A percentile compares a stretch with the other conserved stretches of the same genome.
These are phyloP conservation scores for Alloscopus bannaensis DNA, from an alignment of 2,888 invertebrate species.

Conservation along the genomic window DNA sequence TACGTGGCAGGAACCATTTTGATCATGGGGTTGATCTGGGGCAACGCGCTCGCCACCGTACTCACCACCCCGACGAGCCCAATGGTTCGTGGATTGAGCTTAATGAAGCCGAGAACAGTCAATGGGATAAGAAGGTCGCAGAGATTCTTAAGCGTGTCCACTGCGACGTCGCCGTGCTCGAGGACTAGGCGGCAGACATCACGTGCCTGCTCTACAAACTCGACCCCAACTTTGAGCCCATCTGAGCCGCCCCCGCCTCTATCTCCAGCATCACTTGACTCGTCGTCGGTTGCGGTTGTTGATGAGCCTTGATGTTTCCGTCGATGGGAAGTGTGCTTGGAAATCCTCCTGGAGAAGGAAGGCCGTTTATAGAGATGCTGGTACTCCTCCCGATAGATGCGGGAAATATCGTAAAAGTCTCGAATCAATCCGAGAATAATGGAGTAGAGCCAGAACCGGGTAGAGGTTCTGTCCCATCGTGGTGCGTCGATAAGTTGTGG, in stretches of 20 bases:
- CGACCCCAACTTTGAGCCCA: constrained; percentile 6
- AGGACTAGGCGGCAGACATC: constrained; percentile 71
- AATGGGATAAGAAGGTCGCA: constrained; percentile 93
- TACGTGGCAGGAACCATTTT: constrained; percentile 72
- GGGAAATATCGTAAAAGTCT: constrained; percentile 89
- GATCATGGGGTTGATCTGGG: constrained; percentile 85
- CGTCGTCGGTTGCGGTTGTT: constrained; percentile 10
- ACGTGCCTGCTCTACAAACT: constrained; percentile 22
- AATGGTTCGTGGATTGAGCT: constrained; percentile 85
- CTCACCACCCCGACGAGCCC: constrained; percentile 88
- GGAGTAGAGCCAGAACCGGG: constrained; percentile 89
- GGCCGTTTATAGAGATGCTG: neutral
- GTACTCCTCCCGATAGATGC: constrained; percentile 78
- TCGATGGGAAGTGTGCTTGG: neutral
- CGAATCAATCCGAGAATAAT: constrained; percentile 87
- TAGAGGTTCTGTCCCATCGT: constrained; percentile 82
- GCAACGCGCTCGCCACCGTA: constrained; percentile 86
- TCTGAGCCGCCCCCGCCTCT: no score
- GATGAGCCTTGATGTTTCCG: neutral
- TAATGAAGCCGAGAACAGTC: constrained; percentile 86
- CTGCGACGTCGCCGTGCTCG: constrained; percentile 81
- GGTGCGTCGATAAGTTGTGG: constrained; percentile 76
- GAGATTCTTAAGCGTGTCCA: constrained; percentile 89
- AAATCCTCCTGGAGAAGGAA: neutral
- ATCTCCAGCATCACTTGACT: neutral